Base-by-base conservation (phyloP, 1,140 invertebrate species). In the Cydia splendana region DNA sequence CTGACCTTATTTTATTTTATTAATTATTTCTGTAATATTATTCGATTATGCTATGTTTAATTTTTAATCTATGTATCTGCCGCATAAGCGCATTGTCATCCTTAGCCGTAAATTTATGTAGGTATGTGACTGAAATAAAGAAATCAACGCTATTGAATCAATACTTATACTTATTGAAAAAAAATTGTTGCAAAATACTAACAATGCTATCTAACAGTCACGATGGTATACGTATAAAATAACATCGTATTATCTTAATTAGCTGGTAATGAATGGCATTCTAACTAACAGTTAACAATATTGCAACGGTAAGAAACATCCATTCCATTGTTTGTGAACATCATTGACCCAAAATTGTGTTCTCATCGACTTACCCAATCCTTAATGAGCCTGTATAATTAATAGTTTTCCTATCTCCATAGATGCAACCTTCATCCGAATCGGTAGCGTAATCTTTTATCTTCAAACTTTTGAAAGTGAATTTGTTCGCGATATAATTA, bases 321-420 rank as follows among this genome's bases (percentile, higher is more conserved):
- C 34, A 38, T 45, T 71, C 15, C 20, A 65, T 75, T 57, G 53
- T 75, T 62, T 75, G 51, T 38, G 74, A 75, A 75, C 74, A 75
- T 57, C 74, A 75, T 65, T 75, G 74, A 75, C 74, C 74, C 18
- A 62, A 65, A 62, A 53, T 38, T 53, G 24, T 5, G 53, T 57
- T 75, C 74, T 65, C 74, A 75, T 75, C 73, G 28, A 15, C 45
- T 53, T 74, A 20, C 45, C 34, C 48, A 30, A 74, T 51, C 18
- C 20, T 13, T 74, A 74, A 74, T 74, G 73, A 74, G 48, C 7
- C 10, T 15, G 15, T 38, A 20, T 75, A 75, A 75, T 75, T 75
- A 75, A 75, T 75, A 75, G 74, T 75, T 75, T 57, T 20, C 42
- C 42, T 74, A 74, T 53, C 71, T 51, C 2, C 48, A 48, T 13